phyloP scores from a whole-genome alignment of 2,113 vertebrate species.

The Siniperca knerii region DNA sequence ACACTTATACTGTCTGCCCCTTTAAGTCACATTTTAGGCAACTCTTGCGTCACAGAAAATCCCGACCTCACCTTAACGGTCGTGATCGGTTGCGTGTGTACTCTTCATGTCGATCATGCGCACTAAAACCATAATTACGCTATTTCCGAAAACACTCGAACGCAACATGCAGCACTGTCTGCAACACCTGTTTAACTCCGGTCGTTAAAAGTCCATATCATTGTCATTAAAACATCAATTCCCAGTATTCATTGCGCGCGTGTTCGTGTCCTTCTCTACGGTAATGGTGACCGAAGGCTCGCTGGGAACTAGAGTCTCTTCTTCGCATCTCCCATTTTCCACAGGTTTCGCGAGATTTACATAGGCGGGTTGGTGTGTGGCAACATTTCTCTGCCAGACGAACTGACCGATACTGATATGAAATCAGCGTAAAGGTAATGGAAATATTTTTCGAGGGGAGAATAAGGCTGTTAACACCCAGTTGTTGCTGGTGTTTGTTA shows the following conservation, averaged over 20 bases:
- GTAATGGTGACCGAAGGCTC: not conserved
- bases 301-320: constrained; percentile 65
- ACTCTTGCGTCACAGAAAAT: constrained; percentile 5
- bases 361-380: constrained; percentile 63
- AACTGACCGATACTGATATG: constrained; percentile 73
- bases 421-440: constrained; percentile 79
- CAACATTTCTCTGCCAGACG: constrained; percentile 65
- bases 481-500: constrained; percentile 20
- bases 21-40: constrained; percentile 6
- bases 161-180: not conserved
- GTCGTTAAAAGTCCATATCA: not conserved
- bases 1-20: not conserved
- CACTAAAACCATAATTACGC: not conserved
- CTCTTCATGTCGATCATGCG: not conserved
- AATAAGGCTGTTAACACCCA: not conserved
- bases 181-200: not conserved
- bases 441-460: not conserved
- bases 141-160: constrained; percentile 23
- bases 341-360: constrained; percentile 78
- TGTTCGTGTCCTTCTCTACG: not conserved
- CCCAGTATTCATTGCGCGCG: constrained; percentile 54
- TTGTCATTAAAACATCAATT: constrained; percentile 35
- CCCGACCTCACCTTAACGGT: not conserved
- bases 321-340: constrained; percentile 52
- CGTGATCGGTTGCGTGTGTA: not conserved